These are phyloP conservation scores for Muscina levida DNA, from an alignment of 2,888 invertebrate genomes.

Conservation along the genomic window DNA sequence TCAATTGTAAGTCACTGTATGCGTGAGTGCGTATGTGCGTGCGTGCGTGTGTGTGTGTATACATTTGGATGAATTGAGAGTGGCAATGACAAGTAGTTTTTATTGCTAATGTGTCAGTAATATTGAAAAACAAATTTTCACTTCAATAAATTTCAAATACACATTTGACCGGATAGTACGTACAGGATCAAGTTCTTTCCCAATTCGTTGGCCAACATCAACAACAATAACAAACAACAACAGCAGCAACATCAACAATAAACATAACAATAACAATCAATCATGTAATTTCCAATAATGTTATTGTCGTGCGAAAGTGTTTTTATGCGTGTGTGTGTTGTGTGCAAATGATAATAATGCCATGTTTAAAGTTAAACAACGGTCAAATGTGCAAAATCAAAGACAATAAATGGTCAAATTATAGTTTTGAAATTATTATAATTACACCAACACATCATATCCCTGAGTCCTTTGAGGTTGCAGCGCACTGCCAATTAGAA, in stretches of 20 bases:
- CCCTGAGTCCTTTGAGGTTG: background rate
- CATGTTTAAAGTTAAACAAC: slow-evolving; percentile 21
- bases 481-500: background rate
- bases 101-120: slow-evolving; percentile 30
- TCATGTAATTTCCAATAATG: background rate
- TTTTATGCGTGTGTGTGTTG: background rate
- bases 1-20: no score
- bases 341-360: slow-evolving; percentile 12
- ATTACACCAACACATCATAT: background rate
- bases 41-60: background rate
- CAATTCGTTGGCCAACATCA: background rate
- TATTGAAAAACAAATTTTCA: slow-evolving; percentile 27
- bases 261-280: background rate
- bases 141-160: slow-evolving; percentile 8
- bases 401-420: slow-evolving; percentile 25
- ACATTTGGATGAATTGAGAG: background rate
- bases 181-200: background rate
- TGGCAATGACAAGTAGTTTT: slow-evolving; percentile 24
- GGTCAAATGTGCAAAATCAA: slow-evolving; percentile 22
- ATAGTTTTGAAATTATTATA: slow-evolving; percentile 3
- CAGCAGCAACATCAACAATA: slow-evolving; percentile 3
- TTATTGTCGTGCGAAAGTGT: background rate
- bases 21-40: background rate
- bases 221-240: background rate
- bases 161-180: background rate